These are phyloP conservation scores for Ardeotis arabs DNA, from an alignment of 2,113 vertebrate genomes.

Conservation along the genomic window DNA sequence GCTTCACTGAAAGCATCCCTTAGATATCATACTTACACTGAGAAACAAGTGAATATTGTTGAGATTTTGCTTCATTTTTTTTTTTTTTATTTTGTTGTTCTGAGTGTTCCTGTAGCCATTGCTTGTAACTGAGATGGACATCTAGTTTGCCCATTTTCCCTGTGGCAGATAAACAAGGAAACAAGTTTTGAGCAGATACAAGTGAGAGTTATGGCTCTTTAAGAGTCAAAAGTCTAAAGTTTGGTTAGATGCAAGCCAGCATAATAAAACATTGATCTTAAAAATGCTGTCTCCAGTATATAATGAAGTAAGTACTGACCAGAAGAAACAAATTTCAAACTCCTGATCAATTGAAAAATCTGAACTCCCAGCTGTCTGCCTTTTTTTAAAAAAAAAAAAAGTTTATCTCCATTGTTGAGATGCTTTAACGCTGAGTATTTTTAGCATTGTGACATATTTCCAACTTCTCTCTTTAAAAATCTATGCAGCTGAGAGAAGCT, in stretches of 20 bases:
- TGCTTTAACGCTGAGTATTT: neutral
- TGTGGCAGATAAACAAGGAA: neutral
- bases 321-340: neutral
- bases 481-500: neutral
- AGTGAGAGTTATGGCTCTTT: neutral
- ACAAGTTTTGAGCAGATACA: neutral
- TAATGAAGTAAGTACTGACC: neutral
- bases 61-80: neutral
- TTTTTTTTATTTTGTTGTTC: neutral
- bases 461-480: neutral
- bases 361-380: neutral
- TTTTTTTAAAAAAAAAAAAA: neutral
- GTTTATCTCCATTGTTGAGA: neutral
- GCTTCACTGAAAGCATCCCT: neutral
- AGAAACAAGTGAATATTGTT: neutral
- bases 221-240: neutral
- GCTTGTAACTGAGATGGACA: neutral
- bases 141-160: neutral
- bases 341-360: neutral
- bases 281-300: neutral
- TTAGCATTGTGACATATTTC: neutral
- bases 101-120: neutral
- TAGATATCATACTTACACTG: neutral
- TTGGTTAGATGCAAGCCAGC: neutral
- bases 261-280: neutral